Evolutionary conservation across 2,797 vertebrate genomes (phyloP), one percentile per base, ranked within the genome.

Genomic region (Girardinus metallicus): DNA sequence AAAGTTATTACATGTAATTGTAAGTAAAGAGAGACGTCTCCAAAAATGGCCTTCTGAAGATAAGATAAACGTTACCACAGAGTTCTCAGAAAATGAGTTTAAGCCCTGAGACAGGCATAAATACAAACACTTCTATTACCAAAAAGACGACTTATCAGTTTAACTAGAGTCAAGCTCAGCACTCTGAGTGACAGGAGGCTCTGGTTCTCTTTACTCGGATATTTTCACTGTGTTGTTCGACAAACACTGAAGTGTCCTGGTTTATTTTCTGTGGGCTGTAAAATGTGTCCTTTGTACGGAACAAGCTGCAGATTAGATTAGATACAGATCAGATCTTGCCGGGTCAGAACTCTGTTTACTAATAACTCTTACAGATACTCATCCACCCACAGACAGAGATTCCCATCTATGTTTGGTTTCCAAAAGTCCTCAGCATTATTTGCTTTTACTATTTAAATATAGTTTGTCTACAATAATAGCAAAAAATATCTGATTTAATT

Each of bases 261-360:
- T 81, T 85, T 73, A 44, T 89, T 91, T 87, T 82, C 34, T 70
- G 31, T 16, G 64, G 66, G 87, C 83, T 80, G 46, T 93, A 92
- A 93, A 92, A 83, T 39, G 46, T 83, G 89, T 86, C 80, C 86
- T 92, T 84, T 91, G 94, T 86, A 88, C 94, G 86, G 89, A 87
- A 82, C 86, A 85, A 73, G 76, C 36, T 76, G 85, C 0, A 89
- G 93, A 95, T 95, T 90, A 95, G 94, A 96, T 96, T 92, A 92
- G 89, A 87, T 87, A 90, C 73, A 82, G 85, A 92, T 92, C 15
- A 29, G 68, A 1, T 86, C 86, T 87, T 85, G 86, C 89, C 73
- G 64, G 34, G 80, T 75, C 78, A 80, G 81, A 87, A 83, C 44
- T 26, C 68, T 93, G 86, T 91, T 91, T 89, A 92, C 88, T 86